These are phyloP conservation scores for Drosophila rellima DNA, from an alignment of 2,888 invertebrate species.

Conservation along the genomic window DNA sequence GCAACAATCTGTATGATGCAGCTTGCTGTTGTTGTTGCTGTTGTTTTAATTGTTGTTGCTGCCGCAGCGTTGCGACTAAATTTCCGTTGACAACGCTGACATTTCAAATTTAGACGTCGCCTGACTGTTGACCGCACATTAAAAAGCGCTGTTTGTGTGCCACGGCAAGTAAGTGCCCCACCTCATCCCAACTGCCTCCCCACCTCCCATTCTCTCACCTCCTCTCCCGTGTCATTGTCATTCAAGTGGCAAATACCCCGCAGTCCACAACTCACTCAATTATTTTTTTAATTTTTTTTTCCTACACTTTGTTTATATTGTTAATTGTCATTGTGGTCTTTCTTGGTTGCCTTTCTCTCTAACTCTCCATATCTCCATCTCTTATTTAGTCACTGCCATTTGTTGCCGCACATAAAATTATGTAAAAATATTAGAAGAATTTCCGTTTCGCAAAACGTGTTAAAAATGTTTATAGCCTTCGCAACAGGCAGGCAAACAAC, in stretches of 20 bases:
- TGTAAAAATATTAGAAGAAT: conserved; percentile 67
- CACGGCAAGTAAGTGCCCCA: conserved; percentile 54
- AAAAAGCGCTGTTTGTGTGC: conserved; percentile 73
- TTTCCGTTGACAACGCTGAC: conserved; percentile 76
- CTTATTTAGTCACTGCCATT: neutral
- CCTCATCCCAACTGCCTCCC: conserved; percentile 1
- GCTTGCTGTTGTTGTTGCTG: conserved; percentile 31
- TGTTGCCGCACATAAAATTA: conserved; percentile 51
- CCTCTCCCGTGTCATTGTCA: neutral
- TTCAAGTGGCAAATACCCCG: conserved; percentile 24
- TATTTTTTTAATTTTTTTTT: conserved; percentile 24
- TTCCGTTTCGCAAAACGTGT: conserved; percentile 71
- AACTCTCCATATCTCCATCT: neutral
- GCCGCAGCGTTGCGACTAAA: conserved; percentile 44
- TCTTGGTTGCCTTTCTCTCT: conserved; percentile 1
- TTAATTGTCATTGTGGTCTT: conserved; percentile 59
- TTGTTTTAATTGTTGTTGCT: conserved; percentile 24
- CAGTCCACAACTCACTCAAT: conserved; percentile 31
- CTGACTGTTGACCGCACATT: conserved; percentile 79
- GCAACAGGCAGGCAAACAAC: conserved; percentile 12
- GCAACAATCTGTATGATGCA: conserved; percentile 44
- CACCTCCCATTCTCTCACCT: neutral
- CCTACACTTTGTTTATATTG: conserved; percentile 61
- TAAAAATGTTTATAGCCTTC: conserved; percentile 56
- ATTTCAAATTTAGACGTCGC: conserved; percentile 77